Base-by-base conservation (phyloP, 2,888 invertebrate genomes). In the Zaprionus lineosus region DNA sequence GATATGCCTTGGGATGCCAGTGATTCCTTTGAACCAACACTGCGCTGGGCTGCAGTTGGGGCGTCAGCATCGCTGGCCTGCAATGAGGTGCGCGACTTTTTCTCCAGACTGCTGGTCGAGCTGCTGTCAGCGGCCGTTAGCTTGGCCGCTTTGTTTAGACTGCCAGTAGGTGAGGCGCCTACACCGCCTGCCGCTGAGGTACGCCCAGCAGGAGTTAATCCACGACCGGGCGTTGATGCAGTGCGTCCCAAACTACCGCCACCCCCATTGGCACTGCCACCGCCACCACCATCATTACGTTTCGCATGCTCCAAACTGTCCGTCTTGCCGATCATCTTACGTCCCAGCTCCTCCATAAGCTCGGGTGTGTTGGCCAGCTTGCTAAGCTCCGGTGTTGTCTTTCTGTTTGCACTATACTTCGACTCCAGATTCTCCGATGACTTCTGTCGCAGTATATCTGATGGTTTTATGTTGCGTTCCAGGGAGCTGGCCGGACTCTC, bases 11-110 rank as follows among this genome's bases (percentile, higher is more conserved):
- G 90, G 8, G 90, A 90, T 50, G 89, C 87, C 46, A 90, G 72
- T 7, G 91, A 90, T 61, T 91, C 90, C 75, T 90, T 90, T 28
- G 91, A 90, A n/a, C 90, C 91, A 48, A 82, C 86, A 61, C 77
- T 88, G 28, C 88, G 88, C 9, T 84, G 78, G 8, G 56, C 61
- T 57, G 26, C 26, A n/a, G 12, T 31, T 15, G 43, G 31, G 21
- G 28, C 11, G 41, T 86, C 88, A 0, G 74, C 75, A 58, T 88
- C 86, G 52, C 65, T 69, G 37, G 82, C 76, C 46, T 87, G 88
- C 56, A 87, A 51, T 1, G 87, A 85, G 33, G 63, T 71, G 36
- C 88, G 84, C 6, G 84, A 85, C 47, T 87, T 88, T 62, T 89
- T 89, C 55, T 89, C 89, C 41, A 89, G 73, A 48, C 89, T 89